Conservation (phyloP, 2,888 invertebrate genomes). For the Stegana nigrithorax region DNA sequence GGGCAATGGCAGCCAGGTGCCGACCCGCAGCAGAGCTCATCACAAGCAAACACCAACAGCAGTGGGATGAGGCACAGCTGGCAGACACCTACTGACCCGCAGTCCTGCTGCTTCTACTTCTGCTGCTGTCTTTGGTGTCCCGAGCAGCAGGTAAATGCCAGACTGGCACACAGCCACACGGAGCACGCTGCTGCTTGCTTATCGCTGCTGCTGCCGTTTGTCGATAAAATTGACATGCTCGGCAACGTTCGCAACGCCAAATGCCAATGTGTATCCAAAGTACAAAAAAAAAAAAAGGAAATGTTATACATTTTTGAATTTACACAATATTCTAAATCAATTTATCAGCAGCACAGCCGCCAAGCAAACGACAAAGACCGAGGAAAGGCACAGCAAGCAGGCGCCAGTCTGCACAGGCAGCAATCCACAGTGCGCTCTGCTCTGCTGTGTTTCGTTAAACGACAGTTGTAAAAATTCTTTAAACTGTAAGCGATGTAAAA, state of each 20-base stretch:
- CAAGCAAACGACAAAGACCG: slow-evolving; percentile 5
- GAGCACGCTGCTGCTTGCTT: slow-evolving; percentile 11
- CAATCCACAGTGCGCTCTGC: too few relatives aligned
- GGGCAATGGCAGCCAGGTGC: slow-evolving; percentile 17
- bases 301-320: slow-evolving; percentile 32
- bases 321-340: slow-evolving; percentile 50
- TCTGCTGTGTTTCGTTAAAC: too few relatives aligned
- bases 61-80: not conserved
- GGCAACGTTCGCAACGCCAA: not conserved
- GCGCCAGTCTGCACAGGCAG: not conserved
- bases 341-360: slow-evolving; percentile 45
- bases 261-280: slow-evolving; percentile 48
- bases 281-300: slow-evolving; percentile 41
- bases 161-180: not conserved
- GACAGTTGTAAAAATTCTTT: too few relatives aligned
- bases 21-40: not conserved
- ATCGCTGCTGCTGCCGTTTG: slow-evolving; percentile 9
- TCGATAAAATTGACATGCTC: not conserved
- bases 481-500: not conserved
- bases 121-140: not conserved
- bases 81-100: too few relatives aligned
- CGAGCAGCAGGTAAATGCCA: not conserved
- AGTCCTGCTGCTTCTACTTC: too few relatives aligned
- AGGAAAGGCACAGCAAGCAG: not conserved
- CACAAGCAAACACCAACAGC: not conserved